Evolutionary conservation across 2,113 vertebrate genomes (phyloP), one percentile per base, ranked within the genome.

Genomic region (Charadrius vociferus): DNA sequence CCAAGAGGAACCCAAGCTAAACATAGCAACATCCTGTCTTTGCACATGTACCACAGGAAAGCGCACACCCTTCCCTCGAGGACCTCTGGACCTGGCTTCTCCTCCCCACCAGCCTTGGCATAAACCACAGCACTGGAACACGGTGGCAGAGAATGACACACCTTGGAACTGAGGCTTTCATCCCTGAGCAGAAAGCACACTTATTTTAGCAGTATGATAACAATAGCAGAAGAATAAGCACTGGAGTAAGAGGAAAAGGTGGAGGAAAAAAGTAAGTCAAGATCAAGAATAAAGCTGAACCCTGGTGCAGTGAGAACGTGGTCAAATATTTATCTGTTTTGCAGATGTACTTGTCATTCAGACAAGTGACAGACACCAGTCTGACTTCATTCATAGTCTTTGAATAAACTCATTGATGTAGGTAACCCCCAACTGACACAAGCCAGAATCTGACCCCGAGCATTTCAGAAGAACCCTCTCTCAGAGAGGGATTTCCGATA

Each of bases 1-100:
- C 77, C 58, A 73, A 75, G 34, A 95, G 78, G 89, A 95, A 81
- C 45, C 45, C 49, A 90, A 75, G 59, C n/a, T 89, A 95, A 95
- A 83, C 55, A 55, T 59, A 95, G 78, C 49, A 91, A 73, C 84
- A 70, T 89, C 74, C 88, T 80, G 56, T 50, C 81, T 72, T 83
- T 79, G 66, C 61, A 26, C 52, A n/a, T 4, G 11, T 72, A 75
- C 39, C 2, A 2, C 77, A 91, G 90, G 73, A 66, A 95, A 59
- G 63, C 0, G 2, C 80, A 81, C 91, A 61, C 67, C 77, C 83
- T 91, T 94, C 61, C 91, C 86, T 67, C 4, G 0, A 77, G 74
- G 39, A 14, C 73, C 86, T 63, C 49, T 61, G 68, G 84, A 72
- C 21, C 39, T 61, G 56, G 49, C 14, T 93, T 65, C 61, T 81